A percentile compares a stretch with the other conserved stretches of the same genome.
Evolutionary conservation across 2,113 vertebrate genomes (phyloP).

Genomic region (Neopipo cinnamomea): DNA sequence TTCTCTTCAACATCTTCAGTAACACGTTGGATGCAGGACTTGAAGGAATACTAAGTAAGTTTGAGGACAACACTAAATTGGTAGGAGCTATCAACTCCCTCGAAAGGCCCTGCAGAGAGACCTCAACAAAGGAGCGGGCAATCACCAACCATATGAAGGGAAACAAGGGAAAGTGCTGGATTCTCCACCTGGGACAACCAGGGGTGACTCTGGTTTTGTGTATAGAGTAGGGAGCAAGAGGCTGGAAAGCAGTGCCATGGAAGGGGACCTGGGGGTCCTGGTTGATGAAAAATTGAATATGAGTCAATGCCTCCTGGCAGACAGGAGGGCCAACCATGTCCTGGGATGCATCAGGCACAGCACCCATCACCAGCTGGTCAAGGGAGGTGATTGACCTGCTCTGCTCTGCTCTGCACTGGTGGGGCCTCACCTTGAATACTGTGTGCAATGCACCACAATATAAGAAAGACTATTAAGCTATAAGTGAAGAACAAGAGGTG

Average conservation of each 20-base stretch:
- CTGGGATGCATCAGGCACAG: background rate
- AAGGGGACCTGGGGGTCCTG: background rate
- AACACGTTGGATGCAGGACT: rapidly evolving
- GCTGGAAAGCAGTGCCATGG: background rate
- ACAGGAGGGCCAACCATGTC: rapidly evolving
- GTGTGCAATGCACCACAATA: background rate
- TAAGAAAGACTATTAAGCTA: background rate
- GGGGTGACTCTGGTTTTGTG: no score
- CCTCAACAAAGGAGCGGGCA: background rate
- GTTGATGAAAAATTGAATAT: rapidly evolving
- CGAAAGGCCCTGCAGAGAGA: rapidly evolving
- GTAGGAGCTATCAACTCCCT: background rate
- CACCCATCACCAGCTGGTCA: no score
- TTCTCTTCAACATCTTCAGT: background rate
- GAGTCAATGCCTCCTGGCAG: background rate
- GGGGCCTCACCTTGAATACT: background rate
- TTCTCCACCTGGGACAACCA: background rate
- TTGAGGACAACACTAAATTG: rapidly evolving
- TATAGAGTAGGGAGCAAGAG: rapidly evolving
- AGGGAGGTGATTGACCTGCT: background rate
- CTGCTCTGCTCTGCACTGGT: background rate
- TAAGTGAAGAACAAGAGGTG: background rate
- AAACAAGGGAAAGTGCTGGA: background rate
- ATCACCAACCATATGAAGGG: background rate
- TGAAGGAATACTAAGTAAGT: background rate